A percentile compares a stretch with the other conserved stretches of the same genome.
These are phyloP conservation scores for Addax nasomaculatus DNA, from an alignment of 2,113 vertebrate species.

Conservation along the genomic window DNA sequence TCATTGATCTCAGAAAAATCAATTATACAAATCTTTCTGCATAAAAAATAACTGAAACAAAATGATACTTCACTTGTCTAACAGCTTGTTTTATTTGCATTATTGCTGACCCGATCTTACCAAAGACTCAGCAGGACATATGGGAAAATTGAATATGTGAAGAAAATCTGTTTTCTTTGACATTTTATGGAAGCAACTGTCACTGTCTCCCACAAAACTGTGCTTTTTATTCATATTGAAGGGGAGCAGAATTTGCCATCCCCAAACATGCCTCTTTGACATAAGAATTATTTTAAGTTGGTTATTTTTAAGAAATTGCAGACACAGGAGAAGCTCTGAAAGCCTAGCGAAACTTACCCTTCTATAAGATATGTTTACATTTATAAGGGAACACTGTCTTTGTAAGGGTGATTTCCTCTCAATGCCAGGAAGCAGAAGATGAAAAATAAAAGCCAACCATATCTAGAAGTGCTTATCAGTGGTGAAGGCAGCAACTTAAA, in stretches of 20 bases:
- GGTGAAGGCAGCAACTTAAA: background rate
- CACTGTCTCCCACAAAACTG: background rate
- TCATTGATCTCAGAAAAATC: background rate
- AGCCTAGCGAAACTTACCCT: background rate
- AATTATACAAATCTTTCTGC: background rate
- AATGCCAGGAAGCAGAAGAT: background rate
- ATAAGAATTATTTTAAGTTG: background rate
- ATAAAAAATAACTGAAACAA: background rate
- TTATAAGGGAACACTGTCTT: background rate
- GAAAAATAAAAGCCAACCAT: background rate
- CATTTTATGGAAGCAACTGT: background rate
- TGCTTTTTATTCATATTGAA: background rate
- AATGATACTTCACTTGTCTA: background rate
- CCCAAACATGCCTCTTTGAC: background rate
- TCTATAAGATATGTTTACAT: background rate
- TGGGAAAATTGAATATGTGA: background rate
- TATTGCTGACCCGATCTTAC: background rate
- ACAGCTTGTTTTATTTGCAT: background rate
- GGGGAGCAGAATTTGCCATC: background rate
- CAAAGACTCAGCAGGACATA: background rate
- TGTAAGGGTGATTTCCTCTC: background rate
- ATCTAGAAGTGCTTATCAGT: background rate
- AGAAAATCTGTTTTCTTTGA: background rate
- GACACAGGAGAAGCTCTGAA: background rate
- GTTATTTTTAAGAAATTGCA: background rate